Conservation (phyloP, 2,888 invertebrate species). For the Brachyopa scutellaris region DNA sequence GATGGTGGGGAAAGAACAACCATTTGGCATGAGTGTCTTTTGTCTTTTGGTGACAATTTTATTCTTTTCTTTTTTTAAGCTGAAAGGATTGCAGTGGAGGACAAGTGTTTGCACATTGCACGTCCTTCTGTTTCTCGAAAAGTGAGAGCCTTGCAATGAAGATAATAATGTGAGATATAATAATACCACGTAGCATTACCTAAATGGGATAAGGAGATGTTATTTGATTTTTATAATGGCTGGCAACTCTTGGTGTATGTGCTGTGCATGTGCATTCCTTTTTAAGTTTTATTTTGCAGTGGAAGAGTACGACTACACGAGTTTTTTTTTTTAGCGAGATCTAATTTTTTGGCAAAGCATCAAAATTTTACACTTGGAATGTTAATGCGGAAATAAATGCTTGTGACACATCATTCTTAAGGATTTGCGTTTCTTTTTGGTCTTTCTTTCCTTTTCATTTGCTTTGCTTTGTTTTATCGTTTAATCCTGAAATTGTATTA, state of each 20-base stretch:
- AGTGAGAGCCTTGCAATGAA: constrained; percentile 25
- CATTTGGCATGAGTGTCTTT: constrained; percentile 63
- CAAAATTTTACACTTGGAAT: constrained; percentile 67
- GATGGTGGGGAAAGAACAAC: constrained; percentile 8
- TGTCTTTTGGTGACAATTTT: constrained; percentile 49
- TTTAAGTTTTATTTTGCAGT: neutral
- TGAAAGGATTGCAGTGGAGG: constrained; percentile 58
- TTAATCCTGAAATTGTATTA: constrained; percentile 47
- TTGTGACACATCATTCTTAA: constrained; percentile 69
- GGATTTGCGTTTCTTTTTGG: constrained; percentile 12
- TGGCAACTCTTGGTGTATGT: constrained; percentile 17
- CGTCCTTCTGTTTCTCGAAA: constrained; percentile 60
- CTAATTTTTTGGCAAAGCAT: constrained; percentile 68
- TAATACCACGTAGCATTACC: constrained; percentile 71
- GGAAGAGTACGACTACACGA: neutral
- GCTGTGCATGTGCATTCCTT: neutral
- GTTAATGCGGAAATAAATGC: constrained; percentile 71
- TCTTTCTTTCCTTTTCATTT: neutral
- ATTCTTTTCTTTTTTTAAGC: constrained; percentile 7
- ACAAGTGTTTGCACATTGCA: constrained; percentile 69
- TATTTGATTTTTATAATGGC: constrained; percentile 71
- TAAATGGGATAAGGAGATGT: constrained; percentile 73
- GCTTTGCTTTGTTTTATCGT: constrained; percentile 18
- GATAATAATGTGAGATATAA: constrained; percentile 70
- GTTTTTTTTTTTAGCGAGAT: constrained; percentile 34